Evolutionary conservation across 2,888 invertebrate genomes (phyloP), one percentile per base, ranked within the genome.

Genomic region (Lepidochrysops patricia): DNA sequence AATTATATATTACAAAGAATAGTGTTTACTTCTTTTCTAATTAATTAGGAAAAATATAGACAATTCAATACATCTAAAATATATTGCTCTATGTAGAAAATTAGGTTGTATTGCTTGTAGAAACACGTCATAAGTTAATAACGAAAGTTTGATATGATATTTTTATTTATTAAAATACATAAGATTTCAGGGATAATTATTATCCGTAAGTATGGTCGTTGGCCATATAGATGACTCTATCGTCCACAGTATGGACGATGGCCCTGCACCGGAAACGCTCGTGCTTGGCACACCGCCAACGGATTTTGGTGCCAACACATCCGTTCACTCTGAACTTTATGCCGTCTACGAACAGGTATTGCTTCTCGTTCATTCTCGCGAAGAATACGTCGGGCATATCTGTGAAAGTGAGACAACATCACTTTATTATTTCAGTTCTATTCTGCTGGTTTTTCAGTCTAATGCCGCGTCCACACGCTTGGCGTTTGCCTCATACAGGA

Each of bases 221-320:
- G 13, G 65, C 64, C 32, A 71, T 72, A 54, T 76, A 75, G 0
- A 78, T 72, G 0, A 78, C 66, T 37, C 66, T 52, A 12, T 69
- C 62, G 0, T 71, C 67, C 1, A 77, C 58, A 0, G 80, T 80
- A 60, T 80, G 79, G 0, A 80, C 70, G 54, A 72, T 63, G 0
- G 82, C 78, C 57, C 67, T 72, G 62, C 79, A 79, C 0, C 72
- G 63, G 25, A 60, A 72, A 7, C 64, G 66, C 60, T 73, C 73
- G 62, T 79, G 79, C 0, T 72, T 67, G 1, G 80, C 69, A 43
- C 79, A 81, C 7, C 75, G 66, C 79, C 80, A 81, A 32, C 77
- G 68, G 2, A 69, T 66, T 62, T 79, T 78, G 4, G 32, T 61
- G 0, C 68, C 71, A 0, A 61, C 60, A 0, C 67, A 59, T 0